These are phyloP conservation scores for Brenthis ino DNA, from an alignment of 2,888 invertebrate species.

Conservation along the genomic window DNA sequence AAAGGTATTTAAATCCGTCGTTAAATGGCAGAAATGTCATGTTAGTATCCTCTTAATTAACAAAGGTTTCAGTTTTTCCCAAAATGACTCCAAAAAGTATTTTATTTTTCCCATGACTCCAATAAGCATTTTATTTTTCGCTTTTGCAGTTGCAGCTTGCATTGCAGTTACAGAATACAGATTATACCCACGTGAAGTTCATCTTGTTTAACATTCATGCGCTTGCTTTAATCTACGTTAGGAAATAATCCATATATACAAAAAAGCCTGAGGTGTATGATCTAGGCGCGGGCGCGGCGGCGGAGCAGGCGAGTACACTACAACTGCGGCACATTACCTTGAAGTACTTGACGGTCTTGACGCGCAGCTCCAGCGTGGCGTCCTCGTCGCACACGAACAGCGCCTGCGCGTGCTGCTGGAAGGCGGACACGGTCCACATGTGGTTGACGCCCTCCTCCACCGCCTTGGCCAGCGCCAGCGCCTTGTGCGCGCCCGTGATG, in stretches of 20 bases:
- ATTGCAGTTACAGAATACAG: too few relatives aligned
- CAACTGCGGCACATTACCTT: constrained; percentile 82
- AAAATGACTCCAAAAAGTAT: too few relatives aligned
- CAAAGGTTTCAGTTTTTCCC: too few relatives aligned
- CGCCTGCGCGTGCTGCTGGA: constrained; percentile 96
- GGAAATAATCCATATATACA: neutral
- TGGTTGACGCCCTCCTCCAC: constrained; percentile 99
- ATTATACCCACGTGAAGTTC: too few relatives aligned
- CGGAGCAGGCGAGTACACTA: neutral
- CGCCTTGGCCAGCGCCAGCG: constrained; percentile 97
- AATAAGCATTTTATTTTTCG: too few relatives aligned
- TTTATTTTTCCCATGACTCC: too few relatives aligned
- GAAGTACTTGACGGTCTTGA: constrained; percentile 99
- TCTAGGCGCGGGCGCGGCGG: neutral
- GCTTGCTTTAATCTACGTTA: neutral
- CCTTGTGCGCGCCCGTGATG: constrained; percentile 97
- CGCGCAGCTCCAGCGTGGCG: constrained; percentile 97
- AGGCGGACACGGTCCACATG: constrained; percentile 99
- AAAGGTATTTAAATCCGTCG: too few relatives aligned
- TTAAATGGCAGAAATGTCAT: too few relatives aligned
- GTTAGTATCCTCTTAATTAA: too few relatives aligned
- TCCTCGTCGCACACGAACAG: constrained; percentile 98
- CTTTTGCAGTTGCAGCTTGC: too few relatives aligned
- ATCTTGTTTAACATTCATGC: too few relatives aligned
- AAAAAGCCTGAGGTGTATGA: neutral